These are phyloP conservation scores for Colletes collaris DNA, from an alignment of 2,888 invertebrate species.

Conservation along the genomic window DNA sequence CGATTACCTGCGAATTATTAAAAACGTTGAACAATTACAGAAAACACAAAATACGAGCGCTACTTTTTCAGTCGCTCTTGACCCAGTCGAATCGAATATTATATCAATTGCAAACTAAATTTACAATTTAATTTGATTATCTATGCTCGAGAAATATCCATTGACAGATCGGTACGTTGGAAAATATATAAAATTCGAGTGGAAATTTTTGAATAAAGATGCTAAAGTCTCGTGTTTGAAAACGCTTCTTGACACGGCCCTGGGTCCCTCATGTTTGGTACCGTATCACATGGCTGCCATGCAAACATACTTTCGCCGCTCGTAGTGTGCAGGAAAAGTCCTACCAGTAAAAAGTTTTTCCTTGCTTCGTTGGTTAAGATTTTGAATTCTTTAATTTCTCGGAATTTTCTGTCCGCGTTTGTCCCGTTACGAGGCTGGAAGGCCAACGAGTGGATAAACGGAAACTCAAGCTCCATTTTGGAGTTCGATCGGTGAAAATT, in stretches of 20 bases:
- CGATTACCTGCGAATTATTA: no score
- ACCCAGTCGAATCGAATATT: background rate
- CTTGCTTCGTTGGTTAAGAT: background rate
- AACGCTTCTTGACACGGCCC: constrained; percentile 56
- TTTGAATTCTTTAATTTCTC: background rate
- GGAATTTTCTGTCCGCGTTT: no score
- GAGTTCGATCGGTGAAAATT: constrained; percentile 8
- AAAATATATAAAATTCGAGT: no score
- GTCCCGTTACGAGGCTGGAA: background rate
- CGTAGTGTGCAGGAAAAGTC: constrained; percentile 23
- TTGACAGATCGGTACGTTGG: no score
- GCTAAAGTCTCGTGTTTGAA: background rate
- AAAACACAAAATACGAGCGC: background rate
- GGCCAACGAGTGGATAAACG: constrained; percentile 27
- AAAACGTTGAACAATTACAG: no score
- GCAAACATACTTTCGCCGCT: constrained; percentile 62
- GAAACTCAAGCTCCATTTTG: constrained; percentile 30
- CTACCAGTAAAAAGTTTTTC: constrained; percentile 11
- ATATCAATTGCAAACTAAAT: background rate
- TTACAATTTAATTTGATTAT: background rate
- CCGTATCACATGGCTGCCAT: constrained; percentile 73
- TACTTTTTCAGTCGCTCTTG: background rate
- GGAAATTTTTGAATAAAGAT: no score
- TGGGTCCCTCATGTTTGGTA: constrained; percentile 70
- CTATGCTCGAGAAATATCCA: no score